A percentile compares a stretch with the other conserved stretches of the same genome.
phyloP scores from a whole-genome alignment of 2,113 vertebrate species.

The Myxocyprinus asiaticus region DNA sequence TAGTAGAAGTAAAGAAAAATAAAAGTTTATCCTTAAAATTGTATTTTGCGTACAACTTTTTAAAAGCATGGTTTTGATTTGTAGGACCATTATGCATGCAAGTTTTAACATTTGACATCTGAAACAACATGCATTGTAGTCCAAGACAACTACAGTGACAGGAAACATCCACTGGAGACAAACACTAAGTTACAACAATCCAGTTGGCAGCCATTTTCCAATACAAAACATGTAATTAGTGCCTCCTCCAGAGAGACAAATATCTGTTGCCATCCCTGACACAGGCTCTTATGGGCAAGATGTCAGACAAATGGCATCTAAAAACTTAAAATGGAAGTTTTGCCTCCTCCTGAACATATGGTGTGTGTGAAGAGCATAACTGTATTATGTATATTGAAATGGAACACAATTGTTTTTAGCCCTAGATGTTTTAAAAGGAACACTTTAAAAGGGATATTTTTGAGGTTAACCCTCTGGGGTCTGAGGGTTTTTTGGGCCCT shows the following conservation, averaged over 20 bases:
- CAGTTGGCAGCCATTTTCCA: slow-evolving; percentile 11
- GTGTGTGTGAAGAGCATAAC: no score
- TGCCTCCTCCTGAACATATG: no score
- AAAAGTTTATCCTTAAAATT: no score
- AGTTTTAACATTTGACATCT: background rate
- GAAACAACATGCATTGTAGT: background rate
- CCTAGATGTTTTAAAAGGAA: no score
- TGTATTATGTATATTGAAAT: no score
- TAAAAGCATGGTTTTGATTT: no score
- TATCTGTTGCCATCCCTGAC: background rate
- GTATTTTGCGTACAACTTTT: no score
- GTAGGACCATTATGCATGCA: background rate
- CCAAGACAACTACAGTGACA: background rate
- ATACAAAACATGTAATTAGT: slow-evolving; percentile 9
- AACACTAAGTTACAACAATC: slow-evolving; percentile 3
- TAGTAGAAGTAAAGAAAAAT: no score
- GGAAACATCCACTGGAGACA: background rate
- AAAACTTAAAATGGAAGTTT: background rate
- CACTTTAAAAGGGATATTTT: no score
- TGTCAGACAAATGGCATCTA: background rate
- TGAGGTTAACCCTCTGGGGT: no score
- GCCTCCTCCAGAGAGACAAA: slow-evolving; percentile 1
- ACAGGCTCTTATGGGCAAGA: background rate
- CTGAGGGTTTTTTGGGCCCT: no score
- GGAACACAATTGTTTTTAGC: no score